Base-by-base conservation (phyloP, 2,113 vertebrate genomes). In the Syngnathus floridae region DNA sequence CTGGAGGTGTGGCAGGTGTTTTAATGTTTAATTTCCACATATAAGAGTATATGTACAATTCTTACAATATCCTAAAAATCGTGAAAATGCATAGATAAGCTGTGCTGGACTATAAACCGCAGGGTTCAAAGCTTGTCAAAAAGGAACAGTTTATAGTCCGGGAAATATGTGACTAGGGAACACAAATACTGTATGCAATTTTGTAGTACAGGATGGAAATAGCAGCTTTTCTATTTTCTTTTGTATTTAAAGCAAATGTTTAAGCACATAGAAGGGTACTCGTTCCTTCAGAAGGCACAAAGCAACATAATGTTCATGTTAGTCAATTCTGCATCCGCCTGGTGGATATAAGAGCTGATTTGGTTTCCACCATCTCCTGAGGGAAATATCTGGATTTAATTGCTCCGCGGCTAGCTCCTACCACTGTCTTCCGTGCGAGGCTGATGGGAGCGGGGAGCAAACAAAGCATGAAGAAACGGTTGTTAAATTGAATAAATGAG, bases 301-400 rank as follows among this genome's bases (percentile, higher is more conserved):
- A 64, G 43, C 61, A 63, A 48, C 41, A 35, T 17, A 37, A 46
- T 37, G 31, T 49, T 49, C 17, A 51, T 49, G 46, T 49, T 36
- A 64, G 62, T 51, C 22, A 64, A 49, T n/a, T 64, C 35, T 64
- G 17, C 46, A 49, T 64, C 45, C 46, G 46, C 31, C 45, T 37
- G 31, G 45, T 64, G 62, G n/a, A 62, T 62, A 31, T 46, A 46
- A 46, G 61, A 35, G 26, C 62, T 51, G 62, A 49, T 64, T 64
- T 64, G 45, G 22, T 64, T 64, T 51, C 62, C 31, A 64, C 62
- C 45, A 51, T 19, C 62, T 64, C 62, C 62, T 64, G 1, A n/a
- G 62, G 62, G 62, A 64, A 64, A 64, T 64, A 64, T 64, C 17
- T 64, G 62, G 35, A 61, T 61, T 61, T 61, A 61, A 61, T 61